Percentiles rank a stretch among this genome's conserved stretches.
phyloP scores from a whole-genome alignment of 2,888 invertebrate genomes.

The Strigamia maritima region DNA sequence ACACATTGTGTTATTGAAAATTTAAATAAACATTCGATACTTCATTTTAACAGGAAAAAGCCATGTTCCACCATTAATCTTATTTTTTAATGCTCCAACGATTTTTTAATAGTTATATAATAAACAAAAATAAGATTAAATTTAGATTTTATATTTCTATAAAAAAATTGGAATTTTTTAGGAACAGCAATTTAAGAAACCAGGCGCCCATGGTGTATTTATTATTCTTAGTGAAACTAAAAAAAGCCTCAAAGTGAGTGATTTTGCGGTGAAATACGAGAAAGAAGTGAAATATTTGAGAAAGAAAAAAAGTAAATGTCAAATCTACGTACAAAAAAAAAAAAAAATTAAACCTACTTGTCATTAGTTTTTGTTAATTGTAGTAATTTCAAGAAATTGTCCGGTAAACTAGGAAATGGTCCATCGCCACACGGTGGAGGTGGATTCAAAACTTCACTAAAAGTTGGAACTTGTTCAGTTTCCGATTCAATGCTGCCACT shows the following conservation, averaged over 20 bases:
- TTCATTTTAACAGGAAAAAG: too few relatives aligned
- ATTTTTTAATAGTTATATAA: too few relatives aligned
- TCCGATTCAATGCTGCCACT: conserved; percentile 40
- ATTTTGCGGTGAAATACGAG: not conserved
- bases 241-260: not conserved
- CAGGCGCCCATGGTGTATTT: too few relatives aligned
- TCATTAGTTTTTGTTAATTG: not conserved
- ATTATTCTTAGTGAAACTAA: not conserved
- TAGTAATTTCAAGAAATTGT: conserved; percentile 27
- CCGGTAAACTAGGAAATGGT: conserved; percentile 34
- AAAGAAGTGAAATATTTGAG: not conserved
- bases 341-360: not conserved
- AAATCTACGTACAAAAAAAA: not conserved
- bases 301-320: not conserved
- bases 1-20: not conserved
- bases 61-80: too few relatives aligned
- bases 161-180: too few relatives aligned
- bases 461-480: not conserved
- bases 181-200: too few relatives aligned
- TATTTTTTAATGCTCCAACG: too few relatives aligned
- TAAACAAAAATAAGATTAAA: too few relatives aligned
- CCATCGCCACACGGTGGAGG: conserved; percentile 33
- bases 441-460: not conserved
- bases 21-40: too few relatives aligned
- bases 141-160: too few relatives aligned